Conservation (phyloP, 2,888 invertebrate species). For the Diachrysia chrysitis region DNA sequence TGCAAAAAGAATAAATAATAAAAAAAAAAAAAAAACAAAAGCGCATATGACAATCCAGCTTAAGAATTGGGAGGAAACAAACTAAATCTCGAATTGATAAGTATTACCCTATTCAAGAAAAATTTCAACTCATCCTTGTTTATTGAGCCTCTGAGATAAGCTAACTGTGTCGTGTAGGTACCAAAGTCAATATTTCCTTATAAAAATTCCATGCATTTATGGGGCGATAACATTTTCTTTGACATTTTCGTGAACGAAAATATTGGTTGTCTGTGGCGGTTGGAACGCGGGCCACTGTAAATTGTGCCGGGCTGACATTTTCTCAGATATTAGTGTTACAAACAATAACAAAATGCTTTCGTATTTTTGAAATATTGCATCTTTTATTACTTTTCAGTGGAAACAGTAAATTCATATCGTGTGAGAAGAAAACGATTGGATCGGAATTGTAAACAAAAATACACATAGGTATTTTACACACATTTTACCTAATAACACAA, state of each 20-base stretch:
- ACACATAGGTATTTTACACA: no score
- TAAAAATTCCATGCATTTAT: constrained; percentile 56
- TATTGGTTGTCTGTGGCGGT: constrained; percentile 40
- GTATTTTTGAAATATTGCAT: constrained; percentile 26
- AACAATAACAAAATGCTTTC: constrained; percentile 39
- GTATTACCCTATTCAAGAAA: constrained; percentile 19
- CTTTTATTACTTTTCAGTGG: constrained; percentile 5
- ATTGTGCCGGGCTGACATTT: constrained; percentile 45
- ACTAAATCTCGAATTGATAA: constrained; percentile 22
- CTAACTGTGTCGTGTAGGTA: constrained; percentile 18
- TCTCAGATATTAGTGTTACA: constrained; percentile 41
- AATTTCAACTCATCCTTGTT: constrained; percentile 35
- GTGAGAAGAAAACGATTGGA: constrained; percentile 4
- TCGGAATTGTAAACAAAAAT: constrained; percentile 3
- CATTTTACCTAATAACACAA: neutral
- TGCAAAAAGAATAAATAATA: no score
- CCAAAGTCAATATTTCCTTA: constrained; percentile 51
- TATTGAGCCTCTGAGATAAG: constrained; percentile 30
- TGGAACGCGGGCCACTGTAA: constrained; percentile 37
- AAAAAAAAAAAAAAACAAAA: no score
- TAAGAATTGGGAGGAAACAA: constrained; percentile 4
- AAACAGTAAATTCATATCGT: constrained; percentile 3
- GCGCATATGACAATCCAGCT: constrained; percentile 19
- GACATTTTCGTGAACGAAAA: constrained; percentile 54
- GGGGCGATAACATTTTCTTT: constrained; percentile 46